phyloP scores from a whole-genome alignment of 1,140 invertebrate genomes.

The Drosophila orosa region DNA sequence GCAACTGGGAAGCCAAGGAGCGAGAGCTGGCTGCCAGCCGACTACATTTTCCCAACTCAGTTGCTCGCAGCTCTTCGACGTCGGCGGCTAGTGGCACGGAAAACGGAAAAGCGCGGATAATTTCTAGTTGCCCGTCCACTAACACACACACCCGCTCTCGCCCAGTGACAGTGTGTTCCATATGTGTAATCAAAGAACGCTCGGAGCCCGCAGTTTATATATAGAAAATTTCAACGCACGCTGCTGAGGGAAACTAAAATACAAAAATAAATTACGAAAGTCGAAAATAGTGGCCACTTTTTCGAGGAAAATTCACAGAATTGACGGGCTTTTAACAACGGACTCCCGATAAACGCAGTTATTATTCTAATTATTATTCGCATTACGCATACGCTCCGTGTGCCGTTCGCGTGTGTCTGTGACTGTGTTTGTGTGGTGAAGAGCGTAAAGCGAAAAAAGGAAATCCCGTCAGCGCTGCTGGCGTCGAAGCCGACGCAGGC shows the following conservation, averaged over 20 bases:
- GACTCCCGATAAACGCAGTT: conserved; percentile 25
- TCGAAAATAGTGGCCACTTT: conserved; percentile 50
- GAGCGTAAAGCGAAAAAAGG: conserved; percentile 33
- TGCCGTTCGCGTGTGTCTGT: conserved; percentile 20
- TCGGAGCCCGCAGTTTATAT: conserved; percentile 77
- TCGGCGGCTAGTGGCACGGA: conserved; percentile 59
- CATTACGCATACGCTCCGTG: conserved; percentile 75
- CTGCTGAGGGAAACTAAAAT: conserved; percentile 70
- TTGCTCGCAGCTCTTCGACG: conserved; percentile 78
- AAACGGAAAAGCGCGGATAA: conserved; percentile 45
- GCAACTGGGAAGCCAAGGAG: neutral
- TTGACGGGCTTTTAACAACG: neutral
- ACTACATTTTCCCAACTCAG: conserved; percentile 62
- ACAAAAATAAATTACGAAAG: conserved; percentile 63
- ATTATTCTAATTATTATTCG: conserved; percentile 52
- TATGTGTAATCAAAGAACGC: conserved; percentile 76
- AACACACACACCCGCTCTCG: conserved; percentile 32
- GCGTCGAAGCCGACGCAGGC: conserved; percentile 58
- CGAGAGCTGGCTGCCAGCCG: conserved; percentile 7
- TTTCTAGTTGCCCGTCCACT: conserved; percentile 34
- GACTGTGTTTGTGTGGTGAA: conserved; percentile 32
- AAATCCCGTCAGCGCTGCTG: conserved; percentile 54
- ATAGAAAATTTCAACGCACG: conserved; percentile 82
- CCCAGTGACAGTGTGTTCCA: conserved; percentile 68
- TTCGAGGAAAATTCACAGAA: conserved; percentile 24